These are phyloP conservation scores for Sussaba pulchella DNA, from an alignment of 2,888 invertebrate genomes.

Conservation along the genomic window DNA sequence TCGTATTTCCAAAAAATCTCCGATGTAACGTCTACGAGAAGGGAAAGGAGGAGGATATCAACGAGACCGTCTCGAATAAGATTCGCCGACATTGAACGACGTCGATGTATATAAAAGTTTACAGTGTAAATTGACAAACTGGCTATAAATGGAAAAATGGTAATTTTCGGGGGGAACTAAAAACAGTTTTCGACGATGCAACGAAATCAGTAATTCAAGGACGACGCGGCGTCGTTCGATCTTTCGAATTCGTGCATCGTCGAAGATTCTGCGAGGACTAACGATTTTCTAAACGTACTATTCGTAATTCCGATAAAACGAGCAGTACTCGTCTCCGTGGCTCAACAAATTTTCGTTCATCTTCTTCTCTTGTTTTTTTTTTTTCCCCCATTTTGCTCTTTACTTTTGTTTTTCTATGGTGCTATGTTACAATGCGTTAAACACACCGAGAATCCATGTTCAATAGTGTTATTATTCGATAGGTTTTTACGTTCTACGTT, in stretches of 20 bases:
- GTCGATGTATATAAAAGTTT: conserved; percentile 65
- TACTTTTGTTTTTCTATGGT: conserved; percentile 69
- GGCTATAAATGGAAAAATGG: conserved; percentile 46
- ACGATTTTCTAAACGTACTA: conserved; percentile 11
- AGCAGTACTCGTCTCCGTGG: conserved; percentile 61
- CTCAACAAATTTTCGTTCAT: conserved; percentile 60
- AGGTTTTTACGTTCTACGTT: conserved; percentile 57
- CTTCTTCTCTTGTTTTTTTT: neutral
- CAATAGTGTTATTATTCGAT: conserved; percentile 54
- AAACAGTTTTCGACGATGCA: conserved; percentile 22
- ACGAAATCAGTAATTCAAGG: conserved; percentile 2
- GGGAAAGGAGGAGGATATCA: conserved; percentile 21
- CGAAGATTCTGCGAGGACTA: conserved; percentile 1
- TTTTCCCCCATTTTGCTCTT: neutral
- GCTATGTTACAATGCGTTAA: conserved; percentile 82
- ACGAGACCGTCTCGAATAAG: conserved; percentile 61
- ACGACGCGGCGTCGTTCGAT: neutral
- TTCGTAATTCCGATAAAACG: conserved; percentile 68
- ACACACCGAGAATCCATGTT: conserved; percentile 71
- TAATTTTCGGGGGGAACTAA: conserved; percentile 32
- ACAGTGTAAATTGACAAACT: conserved; percentile 61
- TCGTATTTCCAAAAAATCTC: conserved; percentile 23
- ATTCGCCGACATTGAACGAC: conserved; percentile 38
- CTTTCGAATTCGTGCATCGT: conserved; percentile 23
- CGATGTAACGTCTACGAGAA: conserved; percentile 20